These are phyloP conservation scores for Pseudomyrmex pallidus DNA, from an alignment of 1,140 invertebrate genomes.

Conservation along the genomic window DNA sequence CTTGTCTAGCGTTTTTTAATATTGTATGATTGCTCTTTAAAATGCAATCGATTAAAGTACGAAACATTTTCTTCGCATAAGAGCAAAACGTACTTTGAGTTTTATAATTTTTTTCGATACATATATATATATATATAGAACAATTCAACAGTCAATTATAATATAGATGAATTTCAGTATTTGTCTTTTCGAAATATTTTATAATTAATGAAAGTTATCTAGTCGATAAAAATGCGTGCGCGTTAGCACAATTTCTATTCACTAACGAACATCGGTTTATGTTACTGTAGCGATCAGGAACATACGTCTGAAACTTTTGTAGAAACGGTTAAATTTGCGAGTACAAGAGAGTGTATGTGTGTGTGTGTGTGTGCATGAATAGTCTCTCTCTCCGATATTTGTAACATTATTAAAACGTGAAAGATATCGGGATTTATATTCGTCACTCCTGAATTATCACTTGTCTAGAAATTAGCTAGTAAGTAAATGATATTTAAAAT, in stretches of 20 bases:
- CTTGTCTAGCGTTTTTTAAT: background rate
- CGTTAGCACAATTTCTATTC: constrained; percentile 20
- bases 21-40: background rate
- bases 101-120: background rate
- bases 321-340: constrained; percentile 50
- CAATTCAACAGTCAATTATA: constrained; percentile 70
- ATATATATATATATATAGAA: constrained; percentile 58
- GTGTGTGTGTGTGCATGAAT: too few species aligned
- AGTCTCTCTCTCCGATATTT: too few species aligned
- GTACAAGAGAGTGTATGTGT: background rate
- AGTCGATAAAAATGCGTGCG: constrained; percentile 61
- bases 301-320: constrained; percentile 50
- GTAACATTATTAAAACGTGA: constrained; percentile 15
- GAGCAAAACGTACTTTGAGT: constrained; percentile 30
- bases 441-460: constrained; percentile 34
- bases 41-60: constrained; percentile 22
- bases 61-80: constrained; percentile 16
- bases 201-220: constrained; percentile 57
- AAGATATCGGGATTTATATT: constrained; percentile 34
- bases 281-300: constrained; percentile 40
- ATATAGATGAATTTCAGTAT: constrained; percentile 59
- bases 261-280: constrained; percentile 45
- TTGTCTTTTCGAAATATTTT: constrained; percentile 49
- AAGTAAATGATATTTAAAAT: constrained; percentile 29
- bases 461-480: constrained; percentile 49